Evolutionary conservation across 2,113 vertebrate genomes (phyloP).

Genomic region (Eolophus roseicapilla): DNA sequence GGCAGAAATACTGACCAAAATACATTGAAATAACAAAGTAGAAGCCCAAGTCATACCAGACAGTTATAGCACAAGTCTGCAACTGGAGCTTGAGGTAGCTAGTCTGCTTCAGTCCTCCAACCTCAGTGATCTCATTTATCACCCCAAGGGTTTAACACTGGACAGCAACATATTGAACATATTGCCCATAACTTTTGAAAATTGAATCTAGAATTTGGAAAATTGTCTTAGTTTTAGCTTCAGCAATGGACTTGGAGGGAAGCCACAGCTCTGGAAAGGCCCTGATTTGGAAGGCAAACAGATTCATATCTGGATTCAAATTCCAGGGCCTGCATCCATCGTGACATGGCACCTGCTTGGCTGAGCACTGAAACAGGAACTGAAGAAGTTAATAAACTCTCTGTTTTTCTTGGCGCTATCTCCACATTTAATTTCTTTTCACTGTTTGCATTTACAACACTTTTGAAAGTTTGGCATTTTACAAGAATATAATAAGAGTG

Average conservation of each 20-base stretch:
- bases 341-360: not conserved
- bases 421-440: not conserved
- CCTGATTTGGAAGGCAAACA: not conserved
- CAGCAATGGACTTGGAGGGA: not conserved
- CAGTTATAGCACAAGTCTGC: not conserved
- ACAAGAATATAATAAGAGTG: not conserved
- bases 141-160: not conserved
- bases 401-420: not conserved
- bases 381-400: not conserved
- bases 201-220: not conserved
- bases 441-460: not conserved
- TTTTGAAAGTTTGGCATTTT: conserved; percentile 29
- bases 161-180: not conserved
- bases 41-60: not conserved
- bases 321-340: not conserved
- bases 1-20: not conserved
- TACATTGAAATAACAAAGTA: not conserved
- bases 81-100: not conserved
- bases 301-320: not conserved
- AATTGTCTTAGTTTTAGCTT: not conserved
- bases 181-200: not conserved
- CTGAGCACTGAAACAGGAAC: not conserved
- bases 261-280: not conserved
- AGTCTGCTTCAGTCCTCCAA: not conserved
- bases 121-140: not conserved